Evolutionary conservation across 2,797 vertebrate species (phyloP), one percentile per base, ranked within the genome.

Genomic region (Avahi laniger): DNA sequence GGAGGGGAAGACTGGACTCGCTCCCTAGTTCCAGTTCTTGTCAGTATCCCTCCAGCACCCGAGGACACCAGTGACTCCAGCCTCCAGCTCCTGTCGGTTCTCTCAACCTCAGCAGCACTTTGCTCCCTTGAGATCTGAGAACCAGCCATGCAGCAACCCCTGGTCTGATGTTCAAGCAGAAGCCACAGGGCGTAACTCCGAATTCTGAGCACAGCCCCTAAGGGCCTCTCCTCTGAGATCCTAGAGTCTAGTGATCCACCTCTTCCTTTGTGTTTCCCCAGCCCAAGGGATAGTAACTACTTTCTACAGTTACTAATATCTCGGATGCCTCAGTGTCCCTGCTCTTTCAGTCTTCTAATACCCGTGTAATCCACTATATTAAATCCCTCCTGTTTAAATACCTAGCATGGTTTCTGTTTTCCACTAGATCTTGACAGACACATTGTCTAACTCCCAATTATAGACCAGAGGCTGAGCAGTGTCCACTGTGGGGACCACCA

Each of bases 91-190:
- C 15, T 15, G 54, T 2, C 0, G 1, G 65, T 15, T 28, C 41
- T 14, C 5, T 79, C 17, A 7, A 1, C 2, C 4, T 35, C 22
- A 35, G 46, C 41, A 43, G 46, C 3, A 54, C 52, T 38, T 1
- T 2, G 26, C 48, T 50, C 57, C 50, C 35, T 33, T 0, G 5
- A 33, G 33, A 22, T 4, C 35, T 35, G 50, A 75, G 70, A 52
- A 28, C 5, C 13, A 73, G 41, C 30, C 1, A 1, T 0, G 1
- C 2, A 59, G n/a, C 7, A 12, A 22, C n/a, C 1, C 26, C 35
- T 12, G 52, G 4, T n/a, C 69, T 15, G 41, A 79, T 50, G 15
- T 20, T 28, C n/a, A 52, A 12, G n/a, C 5, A 7, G 0, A 54
- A 81, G n/a, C 18, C 33, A 4, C 4, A 43, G 35, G 38, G 28